Evolutionary conservation across 2,888 invertebrate genomes (phyloP).

Genomic region (Pristionchus japonicus): DNA sequence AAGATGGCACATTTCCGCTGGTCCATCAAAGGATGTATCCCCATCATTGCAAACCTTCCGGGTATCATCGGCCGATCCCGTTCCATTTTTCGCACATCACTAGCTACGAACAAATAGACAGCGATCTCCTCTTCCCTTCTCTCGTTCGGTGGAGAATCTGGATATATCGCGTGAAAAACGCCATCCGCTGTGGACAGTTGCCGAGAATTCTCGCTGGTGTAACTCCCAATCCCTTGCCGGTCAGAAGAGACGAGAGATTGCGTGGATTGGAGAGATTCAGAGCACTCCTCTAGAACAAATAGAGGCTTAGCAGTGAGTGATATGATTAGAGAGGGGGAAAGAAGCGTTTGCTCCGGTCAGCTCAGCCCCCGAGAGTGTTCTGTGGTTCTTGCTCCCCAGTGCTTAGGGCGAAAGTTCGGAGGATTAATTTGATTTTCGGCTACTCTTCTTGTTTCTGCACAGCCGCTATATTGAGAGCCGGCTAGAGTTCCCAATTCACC

Average conservation of each 20-base stretch:
- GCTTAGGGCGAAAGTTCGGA: not conserved
- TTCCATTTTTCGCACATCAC: constrained; percentile 20
- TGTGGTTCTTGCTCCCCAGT: constrained; percentile 2
- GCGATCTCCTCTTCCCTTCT: not conserved
- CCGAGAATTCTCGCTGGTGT: too few relatives aligned
- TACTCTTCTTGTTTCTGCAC: too few relatives aligned
- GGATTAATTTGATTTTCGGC: not conserved
- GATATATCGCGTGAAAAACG: constrained; percentile 39
- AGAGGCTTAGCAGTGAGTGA: constrained; percentile 26
- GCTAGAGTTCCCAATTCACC: too few relatives aligned
- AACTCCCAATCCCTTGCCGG: too few relatives aligned
- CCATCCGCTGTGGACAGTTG: not conserved
- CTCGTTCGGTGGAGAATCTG: not conserved
- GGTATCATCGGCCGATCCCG: constrained; percentile 15
- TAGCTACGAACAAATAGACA: not conserved
- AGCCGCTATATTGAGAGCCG: too few relatives aligned
- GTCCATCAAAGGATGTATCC: not conserved
- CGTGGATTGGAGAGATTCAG: too few relatives aligned
- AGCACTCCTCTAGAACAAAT: not conserved
- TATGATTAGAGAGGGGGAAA: not conserved
- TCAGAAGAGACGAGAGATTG: too few relatives aligned
- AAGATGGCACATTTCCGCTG: too few relatives aligned
- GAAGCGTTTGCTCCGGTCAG: not conserved
- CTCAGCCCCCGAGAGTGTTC: not conserved
- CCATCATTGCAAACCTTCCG: constrained; percentile 5